Evolutionary conservation across 1,140 invertebrate species (phyloP), one percentile per base, ranked within the genome.

Genomic region (Maconellicoccus hirsutus): DNA sequence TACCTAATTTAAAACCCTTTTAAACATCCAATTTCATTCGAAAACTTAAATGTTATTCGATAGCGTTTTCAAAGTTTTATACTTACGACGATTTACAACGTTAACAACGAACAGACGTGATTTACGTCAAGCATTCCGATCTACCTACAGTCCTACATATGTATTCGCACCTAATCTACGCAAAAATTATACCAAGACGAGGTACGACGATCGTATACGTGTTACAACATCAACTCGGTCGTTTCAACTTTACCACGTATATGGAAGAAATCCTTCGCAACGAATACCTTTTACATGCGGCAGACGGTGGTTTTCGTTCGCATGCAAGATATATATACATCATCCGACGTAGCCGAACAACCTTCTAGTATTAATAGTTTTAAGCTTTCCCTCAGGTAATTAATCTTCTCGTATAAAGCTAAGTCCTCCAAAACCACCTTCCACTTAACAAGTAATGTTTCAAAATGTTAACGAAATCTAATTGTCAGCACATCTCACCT

Each of bases 391-490:
- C 61, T 16, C 61, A 66, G 61, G 61, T 66, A 66, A 66, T 66
- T 66, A 66, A 66, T 66, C 61, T 66, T 66, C 19, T 10, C 14
- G 7, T 22, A 22, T 22, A 66, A 66, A 66, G 14, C 61, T 4
- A 25, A 16, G 61, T n/a, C 21, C 29, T 59, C 6, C 6, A 59
- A 66, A 66, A 66, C 22, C 25, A 66, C 61, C 61, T 66, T 66
- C 61, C 25, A 66, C 25, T 66, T 66, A 66, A 66, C 61, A 66
- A 66, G 61, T 19, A 10, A 66, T 66, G 61, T 66, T 66, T 66
- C 61, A 66, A 66, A 66, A 66, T 66, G 61, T 66, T 66, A 66
- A 66, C 61, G 61, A 66, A 66, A 66, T 66, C 61, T 66, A 66
- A 66, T 66, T 66, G 61, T 66, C 25, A 66, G 61, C 61, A 66